Conservation (phyloP, 2,113 vertebrate genomes). For the Holacanthus passer region DNA sequence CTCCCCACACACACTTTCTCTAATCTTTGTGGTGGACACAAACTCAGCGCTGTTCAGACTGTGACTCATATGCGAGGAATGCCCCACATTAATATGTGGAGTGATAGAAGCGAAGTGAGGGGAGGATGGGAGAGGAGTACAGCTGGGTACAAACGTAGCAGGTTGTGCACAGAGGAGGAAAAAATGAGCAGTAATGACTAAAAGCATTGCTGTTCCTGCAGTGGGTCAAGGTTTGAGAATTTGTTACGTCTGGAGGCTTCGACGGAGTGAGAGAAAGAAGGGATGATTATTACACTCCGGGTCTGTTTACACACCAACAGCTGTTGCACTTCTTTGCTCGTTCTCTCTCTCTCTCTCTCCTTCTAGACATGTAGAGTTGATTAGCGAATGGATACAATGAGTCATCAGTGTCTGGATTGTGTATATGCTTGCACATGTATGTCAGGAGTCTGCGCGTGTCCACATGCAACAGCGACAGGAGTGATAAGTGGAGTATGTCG, state of each 20-base stretch:
- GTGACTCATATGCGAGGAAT: conserved; percentile 81
- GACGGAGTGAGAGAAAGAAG: conserved; percentile 28
- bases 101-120: conserved; percentile 58
- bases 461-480: background rate
- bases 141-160: conserved; percentile 39
- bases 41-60: conserved; percentile 73
- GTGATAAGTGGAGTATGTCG: conserved; percentile 42
- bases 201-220: conserved; percentile 16
- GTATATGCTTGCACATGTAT: conserved; percentile 50
- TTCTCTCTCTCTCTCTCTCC: conserved; percentile 42
- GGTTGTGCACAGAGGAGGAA: conserved; percentile 23
- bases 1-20: conserved; percentile 49
- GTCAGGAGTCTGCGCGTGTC: conserved; percentile 1
- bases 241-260: conserved; percentile 28
- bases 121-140: conserved; percentile 34
- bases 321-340: conserved; percentile 72
- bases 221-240: conserved; percentile 51
- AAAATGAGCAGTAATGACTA: conserved; percentile 21
- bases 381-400: conserved; percentile 79
- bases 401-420: conserved; percentile 75
- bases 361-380: conserved; percentile 64
- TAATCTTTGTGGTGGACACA: conserved; percentile 70
- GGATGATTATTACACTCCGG: conserved; percentile 50
- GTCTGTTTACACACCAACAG: conserved; percentile 79
- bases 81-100: conserved; percentile 78